Evolutionary conservation across 2,888 invertebrate genomes (phyloP).

Genomic region (Saturnia pavonia): DNA sequence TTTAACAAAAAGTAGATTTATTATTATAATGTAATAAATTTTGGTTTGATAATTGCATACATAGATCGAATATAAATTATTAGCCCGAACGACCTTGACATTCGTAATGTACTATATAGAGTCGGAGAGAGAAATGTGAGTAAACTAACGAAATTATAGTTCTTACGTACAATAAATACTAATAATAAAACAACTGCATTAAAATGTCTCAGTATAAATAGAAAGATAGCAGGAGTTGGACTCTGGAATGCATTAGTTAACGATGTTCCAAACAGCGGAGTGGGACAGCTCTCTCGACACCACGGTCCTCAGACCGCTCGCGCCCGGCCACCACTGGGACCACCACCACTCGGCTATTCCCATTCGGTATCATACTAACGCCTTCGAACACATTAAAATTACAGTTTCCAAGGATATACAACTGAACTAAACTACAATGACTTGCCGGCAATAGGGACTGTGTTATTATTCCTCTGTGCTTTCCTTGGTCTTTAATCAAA

Average conservation of each 20-base stretch:
- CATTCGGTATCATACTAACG: constrained; percentile 63
- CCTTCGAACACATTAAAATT: constrained; percentile 77
- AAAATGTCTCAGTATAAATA: background rate
- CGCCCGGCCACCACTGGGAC: constrained; percentile 49
- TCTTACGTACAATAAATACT: background rate
- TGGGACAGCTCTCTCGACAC: constrained; percentile 35
- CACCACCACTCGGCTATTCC: constrained; percentile 54
- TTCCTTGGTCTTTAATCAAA: constrained; percentile 70
- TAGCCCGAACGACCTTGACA: too few species aligned
- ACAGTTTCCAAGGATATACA: constrained; percentile 74
- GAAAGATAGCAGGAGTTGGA: constrained; percentile 15
- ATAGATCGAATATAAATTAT: too few species aligned
- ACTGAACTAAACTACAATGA: constrained; percentile 64
- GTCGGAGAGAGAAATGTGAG: background rate
- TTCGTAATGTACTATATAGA: background rate
- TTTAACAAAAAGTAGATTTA: background rate
- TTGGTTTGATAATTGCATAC: too few species aligned
- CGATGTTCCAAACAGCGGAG: constrained; percentile 38
- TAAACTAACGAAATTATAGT: background rate
- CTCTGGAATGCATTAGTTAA: constrained; percentile 48
- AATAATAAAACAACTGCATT: too few species aligned
- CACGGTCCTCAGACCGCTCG: constrained; percentile 36
- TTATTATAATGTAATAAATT: background rate
- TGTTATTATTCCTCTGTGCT: constrained; percentile 77
- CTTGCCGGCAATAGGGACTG: constrained; percentile 66